Percentiles rank a stretch among this genome's conserved stretches.
phyloP scores from a whole-genome alignment of 1,140 invertebrate genomes.

The Orius laevigatus region DNA sequence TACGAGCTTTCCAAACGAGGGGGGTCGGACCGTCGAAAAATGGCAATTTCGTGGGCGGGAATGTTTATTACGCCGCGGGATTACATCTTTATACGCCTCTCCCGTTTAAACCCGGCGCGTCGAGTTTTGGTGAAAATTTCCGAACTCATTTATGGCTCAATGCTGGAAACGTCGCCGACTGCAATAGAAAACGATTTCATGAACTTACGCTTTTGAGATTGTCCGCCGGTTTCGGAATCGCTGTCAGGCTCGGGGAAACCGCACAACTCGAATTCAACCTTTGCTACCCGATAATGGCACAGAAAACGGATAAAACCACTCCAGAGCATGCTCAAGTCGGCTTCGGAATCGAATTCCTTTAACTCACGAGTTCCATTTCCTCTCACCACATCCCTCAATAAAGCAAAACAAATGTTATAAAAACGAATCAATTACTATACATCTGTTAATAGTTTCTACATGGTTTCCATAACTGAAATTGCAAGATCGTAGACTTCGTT shows the following conservation, averaged over 20 bases:
- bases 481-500: too few species aligned
- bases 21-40: constrained; percentile 67
- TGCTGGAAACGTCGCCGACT: constrained; percentile 55
- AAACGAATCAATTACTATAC: too few species aligned
- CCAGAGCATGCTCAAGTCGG: constrained; percentile 48
- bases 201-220: constrained; percentile 21
- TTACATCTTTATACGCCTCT: constrained; percentile 70
- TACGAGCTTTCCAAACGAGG: constrained; percentile 66
- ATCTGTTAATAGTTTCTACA: too few species aligned
- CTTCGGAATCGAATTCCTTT: constrained; percentile 49
- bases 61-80: constrained; percentile 60
- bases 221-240: constrained; percentile 52
- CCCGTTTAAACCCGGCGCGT: constrained; percentile 58
- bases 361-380: constrained; percentile 15
- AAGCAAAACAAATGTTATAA: too few species aligned
- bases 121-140: constrained; percentile 62
- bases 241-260: constrained; percentile 53
- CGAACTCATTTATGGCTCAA: constrained; percentile 71
- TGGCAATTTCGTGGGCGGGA: constrained; percentile 47
- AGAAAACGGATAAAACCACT: constrained; percentile 32
- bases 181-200: constrained; percentile 19
- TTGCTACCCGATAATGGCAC: constrained; percentile 43
- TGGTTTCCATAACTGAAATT: too few species aligned
- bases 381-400: neutral
- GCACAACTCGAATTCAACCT: constrained; percentile 79